A percentile compares a stretch with the other conserved stretches of the same genome.
These are phyloP conservation scores for Nomada goodeniana DNA, from an alignment of 2,888 invertebrate species.

Conservation along the genomic window DNA sequence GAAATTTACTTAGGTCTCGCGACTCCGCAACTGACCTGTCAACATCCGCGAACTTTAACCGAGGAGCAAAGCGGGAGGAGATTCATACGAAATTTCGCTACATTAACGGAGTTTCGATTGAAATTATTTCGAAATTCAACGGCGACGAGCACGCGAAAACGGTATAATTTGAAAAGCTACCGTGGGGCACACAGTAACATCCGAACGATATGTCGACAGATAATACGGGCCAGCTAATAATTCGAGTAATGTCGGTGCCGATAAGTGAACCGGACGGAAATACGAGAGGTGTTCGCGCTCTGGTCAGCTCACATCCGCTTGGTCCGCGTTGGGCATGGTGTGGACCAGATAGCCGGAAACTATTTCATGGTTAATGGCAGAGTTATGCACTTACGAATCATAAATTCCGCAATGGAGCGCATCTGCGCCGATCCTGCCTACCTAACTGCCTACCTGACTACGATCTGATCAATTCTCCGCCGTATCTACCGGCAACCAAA, in stretches of 20 bases:
- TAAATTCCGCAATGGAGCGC: conserved; percentile 75
- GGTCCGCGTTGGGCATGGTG: conserved; percentile 60
- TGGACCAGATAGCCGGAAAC: conserved; percentile 73
- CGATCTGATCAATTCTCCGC: conserved; percentile 61
- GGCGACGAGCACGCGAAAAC: not conserved
- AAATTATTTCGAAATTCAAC: no score
- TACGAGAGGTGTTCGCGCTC: conserved; percentile 53
- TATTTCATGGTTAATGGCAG: conserved; percentile 78
- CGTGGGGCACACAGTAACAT: not conserved
- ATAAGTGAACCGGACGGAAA: conserved; percentile 71
- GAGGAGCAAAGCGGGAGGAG: no score
- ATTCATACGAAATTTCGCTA: no score
- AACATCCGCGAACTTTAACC: no score
- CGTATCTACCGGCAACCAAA: conserved; percentile 45
- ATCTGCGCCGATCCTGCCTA: conserved; percentile 49
- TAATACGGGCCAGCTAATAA: conserved; percentile 62
- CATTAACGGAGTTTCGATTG: no score
- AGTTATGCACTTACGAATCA: conserved; percentile 78
- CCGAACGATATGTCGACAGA: conserved; percentile 25
- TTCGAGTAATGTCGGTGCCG: conserved; percentile 67
- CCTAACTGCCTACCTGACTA: conserved; percentile 55
- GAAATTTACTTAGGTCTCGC: conserved; percentile 38
- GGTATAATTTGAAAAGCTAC: not conserved
- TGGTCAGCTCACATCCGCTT: conserved; percentile 45
- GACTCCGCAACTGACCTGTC: not conserved